Conservation (phyloP, 2,797 vertebrate species). For the Paedocypris micromegethes region DNA sequence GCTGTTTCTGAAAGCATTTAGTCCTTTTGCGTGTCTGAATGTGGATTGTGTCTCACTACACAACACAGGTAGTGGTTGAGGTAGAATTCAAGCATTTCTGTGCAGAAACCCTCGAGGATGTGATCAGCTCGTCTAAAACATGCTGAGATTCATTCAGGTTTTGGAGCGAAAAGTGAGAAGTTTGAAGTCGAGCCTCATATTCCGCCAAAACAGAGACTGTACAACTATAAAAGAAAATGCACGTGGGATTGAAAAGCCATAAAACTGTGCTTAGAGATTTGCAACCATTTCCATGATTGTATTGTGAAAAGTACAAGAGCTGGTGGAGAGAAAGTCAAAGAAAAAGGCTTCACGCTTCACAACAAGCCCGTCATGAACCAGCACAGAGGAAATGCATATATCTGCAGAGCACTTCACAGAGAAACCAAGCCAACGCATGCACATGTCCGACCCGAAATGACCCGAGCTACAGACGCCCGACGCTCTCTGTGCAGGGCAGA, state of each 20-base stretch:
- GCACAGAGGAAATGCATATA: neutral
- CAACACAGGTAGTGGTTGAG: slow-evolving; percentile 36
- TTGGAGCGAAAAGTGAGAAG: slow-evolving; percentile 31
- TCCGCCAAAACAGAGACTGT: neutral
- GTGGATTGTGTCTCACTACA: slow-evolving; percentile 4
- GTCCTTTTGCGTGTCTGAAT: neutral
- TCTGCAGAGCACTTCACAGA: slow-evolving; percentile 2
- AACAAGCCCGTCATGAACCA: slow-evolving; percentile 9
- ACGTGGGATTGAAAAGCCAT: neutral
- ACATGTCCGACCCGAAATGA: slow-evolving; percentile 7
- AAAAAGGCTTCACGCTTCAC: slow-evolving; percentile 20
- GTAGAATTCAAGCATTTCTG: slow-evolving; percentile 48
- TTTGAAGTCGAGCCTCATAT: slow-evolving; percentile 16
- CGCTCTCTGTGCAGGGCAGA: slow-evolving; percentile 11
- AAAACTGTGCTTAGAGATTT: slow-evolving; percentile 23
- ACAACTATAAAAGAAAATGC: too few species aligned
- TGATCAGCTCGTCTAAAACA: slow-evolving; percentile 17
- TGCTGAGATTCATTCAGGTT: slow-evolving; percentile 17
- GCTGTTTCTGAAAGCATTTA: neutral
- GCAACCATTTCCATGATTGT: slow-evolving; percentile 26
- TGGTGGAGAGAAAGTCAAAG: slow-evolving; percentile 11
- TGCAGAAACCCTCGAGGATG: slow-evolving; percentile 37
- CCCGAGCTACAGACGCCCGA: neutral
- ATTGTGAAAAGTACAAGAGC: slow-evolving; percentile 18
- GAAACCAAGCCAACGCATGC: slow-evolving; percentile 5